phyloP scores from a whole-genome alignment of 2,113 vertebrate genomes.

The Aspiorhynchus laticeps region DNA sequence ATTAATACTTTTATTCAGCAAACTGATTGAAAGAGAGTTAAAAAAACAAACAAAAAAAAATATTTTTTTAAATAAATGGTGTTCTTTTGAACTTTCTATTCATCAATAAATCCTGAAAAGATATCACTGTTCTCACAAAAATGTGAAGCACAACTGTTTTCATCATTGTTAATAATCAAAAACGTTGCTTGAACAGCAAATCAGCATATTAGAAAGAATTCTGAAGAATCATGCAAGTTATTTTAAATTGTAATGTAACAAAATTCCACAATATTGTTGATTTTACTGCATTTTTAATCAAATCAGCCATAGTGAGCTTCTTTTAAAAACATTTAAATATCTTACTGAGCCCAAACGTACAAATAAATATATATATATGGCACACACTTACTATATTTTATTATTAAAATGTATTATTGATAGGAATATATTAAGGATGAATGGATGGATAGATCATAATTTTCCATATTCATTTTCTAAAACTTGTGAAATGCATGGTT shows the following conservation, averaged over 20 bases:
- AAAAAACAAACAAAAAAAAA: no score
- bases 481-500: background rate
- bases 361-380: no score
- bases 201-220: background rate
- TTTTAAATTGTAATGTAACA: background rate
- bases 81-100: no score
- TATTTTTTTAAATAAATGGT: no score
- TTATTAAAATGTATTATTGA: background rate
- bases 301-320: no score
- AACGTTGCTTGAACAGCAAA: background rate
- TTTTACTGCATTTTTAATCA: background rate
- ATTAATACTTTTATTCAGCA: no score
- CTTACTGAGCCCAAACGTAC: no score
- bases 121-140: background rate
- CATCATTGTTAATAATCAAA: background rate
- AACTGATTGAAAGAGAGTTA: no score
- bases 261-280: background rate
- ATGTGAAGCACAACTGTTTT: background rate
- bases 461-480: background rate
- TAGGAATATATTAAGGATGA: background rate
- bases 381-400: no score
- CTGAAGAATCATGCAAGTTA: background rate
- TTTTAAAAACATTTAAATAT: no score
- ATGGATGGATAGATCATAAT: background rate
- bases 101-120: no score